Evolutionary conservation across 2,888 invertebrate species (phyloP).

Genomic region (Troides oblongomaculatus): DNA sequence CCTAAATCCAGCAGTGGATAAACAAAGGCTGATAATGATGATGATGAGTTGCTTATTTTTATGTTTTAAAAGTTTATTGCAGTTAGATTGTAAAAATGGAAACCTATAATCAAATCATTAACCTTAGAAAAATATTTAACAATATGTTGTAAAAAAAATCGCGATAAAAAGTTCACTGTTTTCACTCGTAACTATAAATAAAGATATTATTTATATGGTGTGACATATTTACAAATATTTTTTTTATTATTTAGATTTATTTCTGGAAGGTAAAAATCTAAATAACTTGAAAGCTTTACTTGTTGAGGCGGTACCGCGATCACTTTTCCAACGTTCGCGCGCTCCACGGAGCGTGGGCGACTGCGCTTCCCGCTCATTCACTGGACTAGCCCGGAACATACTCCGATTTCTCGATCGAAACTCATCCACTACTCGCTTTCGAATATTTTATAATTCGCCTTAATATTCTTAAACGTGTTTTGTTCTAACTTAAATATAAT

Average conservation of each 20-base stretch:
- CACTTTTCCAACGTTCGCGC: constrained; percentile 67
- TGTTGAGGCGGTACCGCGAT: constrained; percentile 31
- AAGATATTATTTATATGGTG: not conserved
- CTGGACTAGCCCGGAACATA: constrained; percentile 52
- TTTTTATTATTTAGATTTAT: not conserved
- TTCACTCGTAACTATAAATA: not conserved
- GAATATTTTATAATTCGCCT: not conserved
- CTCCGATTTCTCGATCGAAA: constrained; percentile 53
- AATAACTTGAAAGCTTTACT: constrained; percentile 17
- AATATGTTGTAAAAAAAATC: not conserved
- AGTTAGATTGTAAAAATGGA: too few species aligned
- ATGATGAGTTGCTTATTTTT: too few species aligned
- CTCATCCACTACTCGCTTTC: constrained; percentile 34
- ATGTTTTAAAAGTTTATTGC: too few species aligned
- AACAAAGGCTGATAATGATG: too few species aligned
- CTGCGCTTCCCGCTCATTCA: constrained; percentile 72
- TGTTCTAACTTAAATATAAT: too few species aligned
- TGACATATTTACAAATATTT: not conserved
- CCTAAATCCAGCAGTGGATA: too few species aligned
- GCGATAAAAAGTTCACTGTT: not conserved
- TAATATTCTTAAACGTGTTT: too few species aligned
- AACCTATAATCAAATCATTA: too few species aligned
- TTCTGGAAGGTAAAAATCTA: not conserved
- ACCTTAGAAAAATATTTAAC: too few species aligned
- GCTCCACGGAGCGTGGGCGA: constrained; percentile 72